Evolutionary conservation across 2,113 vertebrate species (phyloP).

Genomic region (Microcebus tavaratra): DNA sequence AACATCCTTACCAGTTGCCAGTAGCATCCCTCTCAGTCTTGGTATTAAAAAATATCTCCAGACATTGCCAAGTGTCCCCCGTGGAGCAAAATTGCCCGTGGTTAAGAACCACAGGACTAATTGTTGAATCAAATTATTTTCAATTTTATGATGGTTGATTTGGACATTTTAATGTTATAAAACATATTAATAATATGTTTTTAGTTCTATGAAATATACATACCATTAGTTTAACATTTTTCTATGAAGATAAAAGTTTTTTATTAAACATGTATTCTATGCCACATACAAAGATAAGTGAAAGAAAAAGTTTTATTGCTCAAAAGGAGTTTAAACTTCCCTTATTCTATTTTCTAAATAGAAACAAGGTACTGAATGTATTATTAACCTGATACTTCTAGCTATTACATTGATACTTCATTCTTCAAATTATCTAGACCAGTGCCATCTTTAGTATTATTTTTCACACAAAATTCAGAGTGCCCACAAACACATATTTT

Average conservation of each 20-base stretch:
- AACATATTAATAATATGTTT: neutral
- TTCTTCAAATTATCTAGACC: neutral
- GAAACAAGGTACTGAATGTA: neutral
- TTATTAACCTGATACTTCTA: neutral
- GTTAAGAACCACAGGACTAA: neutral
- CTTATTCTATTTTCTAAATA: neutral
- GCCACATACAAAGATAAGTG: neutral
- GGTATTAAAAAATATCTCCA: neutral
- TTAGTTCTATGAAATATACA: neutral
- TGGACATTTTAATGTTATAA: neutral
- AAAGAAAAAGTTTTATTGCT: neutral
- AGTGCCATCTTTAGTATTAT: neutral
- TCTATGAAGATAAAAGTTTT: neutral
- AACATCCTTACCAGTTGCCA: neutral
- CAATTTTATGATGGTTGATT: neutral
- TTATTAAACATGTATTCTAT: neutral
- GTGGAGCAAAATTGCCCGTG: neutral
- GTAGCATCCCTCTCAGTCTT: neutral
- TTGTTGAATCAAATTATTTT: slow-evolving; percentile 7
- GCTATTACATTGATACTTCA: neutral
- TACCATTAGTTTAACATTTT: neutral
- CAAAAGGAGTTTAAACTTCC: neutral
- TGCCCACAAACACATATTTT: neutral
- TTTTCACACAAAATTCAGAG: neutral
- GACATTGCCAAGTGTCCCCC: neutral